Evolutionary conservation across 2,113 vertebrate species (phyloP).

Genomic region (Neogale vison): DNA sequence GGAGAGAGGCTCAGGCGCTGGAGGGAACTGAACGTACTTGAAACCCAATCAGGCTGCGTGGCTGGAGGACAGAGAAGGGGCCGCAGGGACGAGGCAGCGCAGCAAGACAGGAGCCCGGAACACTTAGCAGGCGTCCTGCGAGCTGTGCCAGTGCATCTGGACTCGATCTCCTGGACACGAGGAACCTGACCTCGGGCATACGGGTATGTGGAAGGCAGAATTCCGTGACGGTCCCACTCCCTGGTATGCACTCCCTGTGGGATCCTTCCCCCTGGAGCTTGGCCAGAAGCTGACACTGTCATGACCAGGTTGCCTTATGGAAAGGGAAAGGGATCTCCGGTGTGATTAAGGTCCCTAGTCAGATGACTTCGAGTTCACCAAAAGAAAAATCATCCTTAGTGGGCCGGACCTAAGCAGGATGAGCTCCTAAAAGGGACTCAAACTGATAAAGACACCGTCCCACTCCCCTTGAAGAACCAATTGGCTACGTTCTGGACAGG

Average conservation of each 20-base stretch:
- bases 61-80: not conserved
- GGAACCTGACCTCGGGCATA: not conserved
- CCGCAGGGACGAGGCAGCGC: accelerated
- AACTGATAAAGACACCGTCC: not conserved
- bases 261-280: not conserved
- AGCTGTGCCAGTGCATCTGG: accelerated
- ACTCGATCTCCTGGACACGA: not conserved
- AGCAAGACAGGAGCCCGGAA: too few relatives aligned
- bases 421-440: not conserved
- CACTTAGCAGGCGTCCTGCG: accelerated
- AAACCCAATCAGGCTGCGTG: not conserved
- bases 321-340: not conserved
- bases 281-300: not conserved
- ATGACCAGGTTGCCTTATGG: not conserved
- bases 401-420: not conserved
- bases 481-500: accelerated
- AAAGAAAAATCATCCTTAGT: not conserved
- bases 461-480: accelerated
- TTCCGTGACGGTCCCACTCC: accelerated
- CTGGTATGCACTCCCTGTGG: accelerated
- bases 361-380: not conserved
- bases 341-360: not conserved
- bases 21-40: not conserved
- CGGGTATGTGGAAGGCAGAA: not conserved
- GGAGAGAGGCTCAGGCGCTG: too few relatives aligned